Percentiles rank a stretch among this genome's conserved stretches.
phyloP scores from a whole-genome alignment of 2,888 invertebrate species.

The Morinoia aosen region DNA sequence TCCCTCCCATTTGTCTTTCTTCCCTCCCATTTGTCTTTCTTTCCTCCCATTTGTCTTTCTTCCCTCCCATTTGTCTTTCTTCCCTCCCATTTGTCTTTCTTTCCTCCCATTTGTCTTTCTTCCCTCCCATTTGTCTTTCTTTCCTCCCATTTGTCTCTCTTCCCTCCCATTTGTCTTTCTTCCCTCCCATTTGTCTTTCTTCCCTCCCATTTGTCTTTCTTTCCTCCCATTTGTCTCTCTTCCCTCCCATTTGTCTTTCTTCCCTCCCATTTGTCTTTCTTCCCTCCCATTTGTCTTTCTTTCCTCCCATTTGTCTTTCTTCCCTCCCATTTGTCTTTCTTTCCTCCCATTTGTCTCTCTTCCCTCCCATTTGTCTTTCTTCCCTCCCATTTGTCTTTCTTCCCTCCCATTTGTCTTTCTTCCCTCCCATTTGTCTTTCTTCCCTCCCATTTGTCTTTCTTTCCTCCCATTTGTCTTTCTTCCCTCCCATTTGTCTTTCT shows the following conservation, averaged over 20 bases:
- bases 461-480: too few relatives aligned
- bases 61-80: neutral
- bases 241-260: neutral
- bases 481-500: too few relatives aligned
- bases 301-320: neutral
- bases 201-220: neutral
- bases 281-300: neutral
- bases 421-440: too few relatives aligned
- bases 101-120: neutral
- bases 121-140: neutral
- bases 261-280: neutral
- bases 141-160: neutral
- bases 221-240: too few relatives aligned
- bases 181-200: neutral
- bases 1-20: neutral
- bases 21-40: neutral
- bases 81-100: too few relatives aligned
- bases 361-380: neutral
- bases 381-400: neutral
- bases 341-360: neutral
- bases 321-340: neutral
- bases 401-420: too few relatives aligned
- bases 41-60: neutral
- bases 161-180: neutral
- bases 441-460: too few relatives aligned